Conservation (phyloP, 1,140 invertebrate species). For the Frieseomelitta varia region DNA sequence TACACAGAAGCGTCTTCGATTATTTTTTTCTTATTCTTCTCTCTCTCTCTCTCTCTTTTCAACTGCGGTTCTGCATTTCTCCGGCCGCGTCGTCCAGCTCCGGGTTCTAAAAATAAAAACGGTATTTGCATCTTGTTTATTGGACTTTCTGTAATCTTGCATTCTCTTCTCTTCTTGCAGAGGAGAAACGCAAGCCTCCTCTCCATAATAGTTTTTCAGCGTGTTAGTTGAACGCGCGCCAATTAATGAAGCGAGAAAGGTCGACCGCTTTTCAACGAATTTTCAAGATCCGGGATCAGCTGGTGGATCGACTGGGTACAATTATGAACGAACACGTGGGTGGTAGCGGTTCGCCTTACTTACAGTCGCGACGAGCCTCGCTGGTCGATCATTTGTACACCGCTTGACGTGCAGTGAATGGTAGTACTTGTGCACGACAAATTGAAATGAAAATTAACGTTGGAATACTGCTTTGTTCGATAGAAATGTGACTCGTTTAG, state of each 20-base stretch:
- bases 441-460: not conserved
- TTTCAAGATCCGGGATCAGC: slow-evolving; percentile 59
- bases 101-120: not conserved
- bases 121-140: slow-evolving; percentile 4
- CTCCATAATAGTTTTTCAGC: not conserved
- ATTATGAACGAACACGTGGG: slow-evolving; percentile 44
- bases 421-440: not conserved
- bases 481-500: not conserved
- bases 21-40: slow-evolving; percentile 9
- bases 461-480: not conserved
- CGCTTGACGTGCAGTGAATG: slow-evolving; percentile 3
- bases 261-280: slow-evolving; percentile 30
- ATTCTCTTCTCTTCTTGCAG: not conserved
- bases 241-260: slow-evolving; percentile 31
- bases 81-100: not conserved
- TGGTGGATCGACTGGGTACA: slow-evolving; percentile 5
- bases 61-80: not conserved
- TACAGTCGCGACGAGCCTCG: slow-evolving; percentile 6
- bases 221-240: not conserved
- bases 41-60: too few species aligned
- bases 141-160: not conserved
- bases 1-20: not conserved
- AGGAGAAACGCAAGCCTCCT: too few species aligned
- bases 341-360: slow-evolving; percentile 21
- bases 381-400: not conserved